Evolutionary conservation across 1,140 invertebrate species (phyloP).

Genomic region (Trialeurodes vaporariorum): DNA sequence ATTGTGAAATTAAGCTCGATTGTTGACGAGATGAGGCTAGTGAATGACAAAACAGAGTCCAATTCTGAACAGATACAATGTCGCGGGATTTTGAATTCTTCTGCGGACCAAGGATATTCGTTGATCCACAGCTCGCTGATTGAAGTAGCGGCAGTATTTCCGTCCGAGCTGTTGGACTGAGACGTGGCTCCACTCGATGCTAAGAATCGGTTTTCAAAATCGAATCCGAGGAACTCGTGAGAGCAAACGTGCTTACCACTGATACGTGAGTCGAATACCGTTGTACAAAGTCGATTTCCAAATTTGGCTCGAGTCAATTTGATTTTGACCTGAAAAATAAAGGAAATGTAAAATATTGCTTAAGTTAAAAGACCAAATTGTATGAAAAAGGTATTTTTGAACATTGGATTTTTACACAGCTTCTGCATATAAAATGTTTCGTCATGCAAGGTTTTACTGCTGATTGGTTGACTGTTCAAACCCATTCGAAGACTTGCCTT

Average conservation of each 20-base stretch:
- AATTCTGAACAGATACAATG: slow-evolving; percentile 64
- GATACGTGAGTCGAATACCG: slow-evolving; percentile 47
- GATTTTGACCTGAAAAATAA: neutral
- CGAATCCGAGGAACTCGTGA: neutral
- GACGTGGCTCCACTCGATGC: too few relatives aligned
- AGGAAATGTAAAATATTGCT: too few relatives aligned
- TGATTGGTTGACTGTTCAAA: too few relatives aligned
- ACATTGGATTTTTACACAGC: too few relatives aligned
- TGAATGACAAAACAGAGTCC: slow-evolving; percentile 42
- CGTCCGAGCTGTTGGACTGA: slow-evolving; percentile 29
- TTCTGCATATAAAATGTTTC: too few relatives aligned
- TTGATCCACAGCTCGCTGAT: slow-evolving; percentile 49
- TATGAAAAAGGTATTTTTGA: too few relatives aligned
- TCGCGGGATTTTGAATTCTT: slow-evolving; percentile 44
- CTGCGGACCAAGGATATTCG: slow-evolving; percentile 63
- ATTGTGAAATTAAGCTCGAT: slow-evolving; percentile 61
- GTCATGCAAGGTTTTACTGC: too few relatives aligned
- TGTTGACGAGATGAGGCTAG: slow-evolving; percentile 49
- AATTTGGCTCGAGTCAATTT: neutral
- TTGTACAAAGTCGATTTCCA: slow-evolving; percentile 45
- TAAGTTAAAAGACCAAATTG: too few relatives aligned
- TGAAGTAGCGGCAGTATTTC: too few relatives aligned
- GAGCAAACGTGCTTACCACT: neutral
- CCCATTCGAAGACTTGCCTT: too few relatives aligned
- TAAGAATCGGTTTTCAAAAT: neutral